Evolutionary conservation across 2,888 invertebrate genomes (phyloP), one percentile per base, ranked within the genome.

Genomic region (Parnassius smintheus): DNA sequence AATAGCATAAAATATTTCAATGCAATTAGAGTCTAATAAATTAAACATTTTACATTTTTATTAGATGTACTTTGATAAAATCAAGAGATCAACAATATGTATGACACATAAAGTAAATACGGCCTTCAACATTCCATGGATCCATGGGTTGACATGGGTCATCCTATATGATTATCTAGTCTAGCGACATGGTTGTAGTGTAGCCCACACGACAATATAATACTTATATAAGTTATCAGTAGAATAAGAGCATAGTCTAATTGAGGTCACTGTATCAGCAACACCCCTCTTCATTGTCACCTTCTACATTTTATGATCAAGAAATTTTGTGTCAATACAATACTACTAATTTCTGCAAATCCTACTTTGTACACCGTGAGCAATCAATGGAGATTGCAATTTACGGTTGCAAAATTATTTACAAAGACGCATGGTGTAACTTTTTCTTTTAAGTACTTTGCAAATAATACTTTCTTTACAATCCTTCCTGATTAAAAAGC

Each of bases 251-350:
- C 25, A 25, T 25, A 25, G 25, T 25, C 25, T 25, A 25, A 25
- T 25, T 25, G 3, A 25, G 3, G 25, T 25, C 25, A 25, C 25
- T 25, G 25, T 25, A 25, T 3, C 25, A 25, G 25, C 25, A 25
- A 25, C 25, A 25, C 25, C 25, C 0, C 25, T 25, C 25, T 25
- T 25, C 25, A 25, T 25, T 25, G 25, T 2, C 25, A 25, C 25
- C 25, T 25, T 25, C 25, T 25, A 25, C 3, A 25, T 25, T 25
- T 25, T 25, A 25, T 2, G 64, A 59, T 64, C 64, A 64, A 64
- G 60, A 59, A 60, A 59, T 59, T 64, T 64, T 64, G 56, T 60
- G 56, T 52, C 44, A 48, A 56, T 60, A 64, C 59, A 59, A 64
- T 60, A 64, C 59, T 56, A 64, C 64, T 64, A 56, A 60, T 64